A percentile compares a stretch with the other conserved stretches of the same genome.
phyloP scores from a whole-genome alignment of 1,140 invertebrate genomes.

The Heliconius melpomene region DNA sequence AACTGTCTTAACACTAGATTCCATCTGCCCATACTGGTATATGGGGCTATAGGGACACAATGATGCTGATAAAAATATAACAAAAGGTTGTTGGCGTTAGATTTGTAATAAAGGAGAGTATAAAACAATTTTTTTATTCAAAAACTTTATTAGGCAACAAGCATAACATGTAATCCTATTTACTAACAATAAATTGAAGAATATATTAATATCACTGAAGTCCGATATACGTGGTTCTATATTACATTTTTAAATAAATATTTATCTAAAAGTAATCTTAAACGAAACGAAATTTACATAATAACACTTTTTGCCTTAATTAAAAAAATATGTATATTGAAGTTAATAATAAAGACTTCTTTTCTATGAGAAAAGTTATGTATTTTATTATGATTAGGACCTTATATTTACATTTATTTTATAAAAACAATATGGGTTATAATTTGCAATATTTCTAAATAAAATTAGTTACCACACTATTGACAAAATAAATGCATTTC shows the following conservation, averaged over 20 bases:
- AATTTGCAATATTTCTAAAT: background rate
- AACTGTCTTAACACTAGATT: too few relatives aligned
- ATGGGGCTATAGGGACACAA: too few relatives aligned
- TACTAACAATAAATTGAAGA: slow-evolving; percentile 52
- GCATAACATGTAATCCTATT: slow-evolving; percentile 46
- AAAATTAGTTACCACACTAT: background rate
- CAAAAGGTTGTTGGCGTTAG: too few relatives aligned
- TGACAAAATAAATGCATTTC: background rate
- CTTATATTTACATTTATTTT: background rate
- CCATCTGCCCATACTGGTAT: too few relatives aligned
- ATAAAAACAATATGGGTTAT: background rate
- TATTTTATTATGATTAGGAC: background rate
- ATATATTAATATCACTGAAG: slow-evolving; percentile 73
- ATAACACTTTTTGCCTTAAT: slow-evolving; percentile 4
- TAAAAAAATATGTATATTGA: background rate
- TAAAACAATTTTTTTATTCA: slow-evolving; percentile 29
- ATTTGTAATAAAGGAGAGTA: background rate
- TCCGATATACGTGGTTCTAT: slow-evolving; percentile 66
- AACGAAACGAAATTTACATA: slow-evolving; percentile 24
- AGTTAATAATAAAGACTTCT: background rate
- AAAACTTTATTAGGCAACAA: slow-evolving; percentile 66
- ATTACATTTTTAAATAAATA: slow-evolving; percentile 33
- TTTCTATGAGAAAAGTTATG: background rate
- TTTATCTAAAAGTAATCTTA: slow-evolving; percentile 23
- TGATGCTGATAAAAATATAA: too few relatives aligned